Base-by-base conservation (phyloP, 2,797 vertebrate species). In the Eutrigla gurnardus region DNA sequence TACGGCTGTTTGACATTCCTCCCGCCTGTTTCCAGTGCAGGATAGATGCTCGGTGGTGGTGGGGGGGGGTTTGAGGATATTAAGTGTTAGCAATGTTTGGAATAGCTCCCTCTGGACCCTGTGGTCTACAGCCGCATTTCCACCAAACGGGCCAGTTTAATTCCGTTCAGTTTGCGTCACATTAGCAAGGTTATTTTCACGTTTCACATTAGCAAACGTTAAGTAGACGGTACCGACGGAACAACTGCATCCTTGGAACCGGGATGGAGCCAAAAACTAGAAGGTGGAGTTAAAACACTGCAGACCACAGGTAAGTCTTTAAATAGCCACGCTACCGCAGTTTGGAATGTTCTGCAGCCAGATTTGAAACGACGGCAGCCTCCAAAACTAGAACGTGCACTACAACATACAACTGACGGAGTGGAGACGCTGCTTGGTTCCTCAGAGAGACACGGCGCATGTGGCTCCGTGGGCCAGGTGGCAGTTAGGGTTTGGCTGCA, bases 391-490 rank as follows among this genome's bases (percentile, higher is more conserved):
- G 17, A 49, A 47, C 46, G 8, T 47, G 8, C 7, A 14, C 46
- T 47, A 25, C 17, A 1, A 8, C 7, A 17, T 47, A 47, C 46
- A 47, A n/a, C n/a, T 47, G 46, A n/a, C 2, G 4, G 3, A 14
- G 17, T 47, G 25, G 25, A 25, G 25, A 25, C 2, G 25, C 25
- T 25, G 25, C 25, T 25, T 25, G 25, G 25, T 25, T 25, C 25
- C 25, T 25, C 25, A 25, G 25, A 25, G 25, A 25, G 25, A 25
- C 25, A 1, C 25, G 25, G 25, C 25, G 2, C 25, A 2, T 55
- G 40, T 81, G 53, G 61, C 77, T 75, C 67, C 14, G 72, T 14
- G n/a, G 54, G 7, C 81, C 68, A 52, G n/a, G 76, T 61, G 91
- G 25, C 25, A 25, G 25, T 25, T 25, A 25, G 25, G 25, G 25